Evolutionary conservation across 2,888 invertebrate genomes (phyloP).

Genomic region (Limnephilus lunatus): DNA sequence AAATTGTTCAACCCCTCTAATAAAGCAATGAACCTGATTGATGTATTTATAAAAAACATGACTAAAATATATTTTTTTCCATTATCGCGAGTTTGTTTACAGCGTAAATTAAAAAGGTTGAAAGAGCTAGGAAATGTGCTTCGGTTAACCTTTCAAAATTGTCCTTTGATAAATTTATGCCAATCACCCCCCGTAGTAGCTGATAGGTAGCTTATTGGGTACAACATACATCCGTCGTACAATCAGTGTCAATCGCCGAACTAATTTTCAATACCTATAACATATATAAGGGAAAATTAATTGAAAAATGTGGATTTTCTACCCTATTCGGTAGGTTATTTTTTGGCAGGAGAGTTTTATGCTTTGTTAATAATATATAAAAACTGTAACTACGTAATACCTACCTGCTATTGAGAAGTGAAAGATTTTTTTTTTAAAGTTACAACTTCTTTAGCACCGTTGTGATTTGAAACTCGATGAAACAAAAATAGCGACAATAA

Average conservation of each 20-base stretch:
- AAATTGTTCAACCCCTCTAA: neutral
- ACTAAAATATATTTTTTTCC: neutral
- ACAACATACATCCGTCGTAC: conserved; percentile 41
- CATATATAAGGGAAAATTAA: conserved; percentile 54
- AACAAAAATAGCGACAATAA: no score
- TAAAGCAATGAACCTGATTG: neutral
- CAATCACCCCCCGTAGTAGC: conserved; percentile 11
- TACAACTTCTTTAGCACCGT: no score
- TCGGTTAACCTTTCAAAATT: conserved; percentile 11
- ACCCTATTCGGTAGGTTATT: neutral
- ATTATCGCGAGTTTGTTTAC: neutral
- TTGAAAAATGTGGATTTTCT: neutral
- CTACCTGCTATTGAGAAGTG: no score
- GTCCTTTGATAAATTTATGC: conserved; percentile 12
- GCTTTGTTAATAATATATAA: neutral
- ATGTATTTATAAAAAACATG: neutral
- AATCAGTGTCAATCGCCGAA: conserved; percentile 57
- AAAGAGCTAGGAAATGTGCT: neutral
- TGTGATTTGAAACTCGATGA: no score
- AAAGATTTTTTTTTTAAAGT: no score
- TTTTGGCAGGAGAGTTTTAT: neutral
- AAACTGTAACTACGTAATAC: neutral
- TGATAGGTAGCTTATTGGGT: neutral
- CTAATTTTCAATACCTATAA: conserved; percentile 57
- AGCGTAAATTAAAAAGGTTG: neutral